These are phyloP conservation scores for Epinephelus coioides DNA, from an alignment of 2,797 vertebrate species.

Conservation along the genomic window DNA sequence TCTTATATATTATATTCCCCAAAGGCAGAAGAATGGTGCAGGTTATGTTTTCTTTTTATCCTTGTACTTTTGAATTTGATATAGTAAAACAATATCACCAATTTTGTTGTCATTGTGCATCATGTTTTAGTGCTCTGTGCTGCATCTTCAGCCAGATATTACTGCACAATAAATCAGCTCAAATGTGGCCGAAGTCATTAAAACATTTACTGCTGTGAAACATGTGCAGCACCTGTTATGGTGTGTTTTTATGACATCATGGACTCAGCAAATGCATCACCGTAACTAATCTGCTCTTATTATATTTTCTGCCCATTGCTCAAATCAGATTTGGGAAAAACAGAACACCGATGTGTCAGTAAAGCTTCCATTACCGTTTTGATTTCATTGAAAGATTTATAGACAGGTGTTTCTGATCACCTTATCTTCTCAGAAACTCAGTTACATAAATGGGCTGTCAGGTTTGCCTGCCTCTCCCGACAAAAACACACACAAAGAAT, in stretches of 20 bases:
- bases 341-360: conserved; percentile 79
- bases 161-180: conserved; percentile 48
- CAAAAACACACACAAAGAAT: conserved; percentile 25
- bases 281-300: conserved; percentile 72
- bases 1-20: conserved; percentile 20
- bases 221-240: conserved; percentile 48
- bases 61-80: conserved; percentile 1
- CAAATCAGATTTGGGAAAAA: conserved; percentile 77
- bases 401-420: conserved; percentile 79
- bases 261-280: conserved; percentile 70
- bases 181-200: conserved; percentile 49
- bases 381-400: conserved; percentile 80
- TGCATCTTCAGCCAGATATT: conserved; percentile 17
- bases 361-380: conserved; percentile 75
- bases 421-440: conserved; percentile 77
- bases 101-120: conserved; percentile 10
- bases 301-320: conserved; percentile 62
- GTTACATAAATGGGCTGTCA: conserved; percentile 78
- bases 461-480: conserved; percentile 35
- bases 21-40: not conserved
- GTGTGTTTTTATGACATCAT: conserved; percentile 60
- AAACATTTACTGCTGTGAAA: conserved; percentile 55
- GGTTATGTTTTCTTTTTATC: not conserved
- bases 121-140: conserved; percentile 10
- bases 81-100: conserved; percentile 6